Percentiles rank a stretch among this genome's conserved stretches.
Conservation (phyloP, 2,113 vertebrate genomes). For the Mustela lutreola region DNA sequence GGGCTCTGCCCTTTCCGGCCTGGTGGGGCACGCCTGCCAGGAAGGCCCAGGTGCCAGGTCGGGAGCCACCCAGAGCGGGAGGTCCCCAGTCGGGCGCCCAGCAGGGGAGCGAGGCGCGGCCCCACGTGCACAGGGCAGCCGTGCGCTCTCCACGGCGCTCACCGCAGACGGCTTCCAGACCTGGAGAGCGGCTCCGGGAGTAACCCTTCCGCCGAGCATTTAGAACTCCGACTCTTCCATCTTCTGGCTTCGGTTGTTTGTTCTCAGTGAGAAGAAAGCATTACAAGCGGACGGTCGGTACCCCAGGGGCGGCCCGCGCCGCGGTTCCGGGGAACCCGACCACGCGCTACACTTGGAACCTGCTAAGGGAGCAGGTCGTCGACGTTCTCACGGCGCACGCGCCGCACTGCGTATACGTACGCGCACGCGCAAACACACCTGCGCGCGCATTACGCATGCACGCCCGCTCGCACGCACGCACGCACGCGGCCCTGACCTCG, state of each 20-base stretch:
- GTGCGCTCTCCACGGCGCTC: not conserved
- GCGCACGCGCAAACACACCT: too few species aligned
- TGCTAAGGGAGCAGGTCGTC: not conserved
- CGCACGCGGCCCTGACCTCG: not conserved
- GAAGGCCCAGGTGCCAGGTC: not conserved
- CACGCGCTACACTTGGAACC: not conserved
- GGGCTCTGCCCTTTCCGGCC: not conserved
- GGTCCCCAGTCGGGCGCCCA: not conserved
- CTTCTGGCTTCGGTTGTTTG: not conserved
- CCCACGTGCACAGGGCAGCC: too few species aligned
- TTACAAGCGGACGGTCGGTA: not conserved
- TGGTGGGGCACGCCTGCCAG: not conserved
- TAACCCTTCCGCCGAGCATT: not conserved
- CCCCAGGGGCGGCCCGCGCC: rapidly evolving
- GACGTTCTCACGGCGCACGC: not conserved
- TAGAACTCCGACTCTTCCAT: not conserved
- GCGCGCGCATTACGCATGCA: not conserved
- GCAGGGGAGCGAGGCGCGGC: not conserved
- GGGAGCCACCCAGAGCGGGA: not conserved
- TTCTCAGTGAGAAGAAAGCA: not conserved
- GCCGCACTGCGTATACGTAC: too few species aligned
- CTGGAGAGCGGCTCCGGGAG: not conserved
- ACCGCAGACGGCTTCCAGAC: not conserved
- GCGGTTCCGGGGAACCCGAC: not conserved
- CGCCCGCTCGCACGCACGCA: not conserved